Conservation (phyloP, 1,140 invertebrate genomes). For the Hestina assimilis region DNA sequence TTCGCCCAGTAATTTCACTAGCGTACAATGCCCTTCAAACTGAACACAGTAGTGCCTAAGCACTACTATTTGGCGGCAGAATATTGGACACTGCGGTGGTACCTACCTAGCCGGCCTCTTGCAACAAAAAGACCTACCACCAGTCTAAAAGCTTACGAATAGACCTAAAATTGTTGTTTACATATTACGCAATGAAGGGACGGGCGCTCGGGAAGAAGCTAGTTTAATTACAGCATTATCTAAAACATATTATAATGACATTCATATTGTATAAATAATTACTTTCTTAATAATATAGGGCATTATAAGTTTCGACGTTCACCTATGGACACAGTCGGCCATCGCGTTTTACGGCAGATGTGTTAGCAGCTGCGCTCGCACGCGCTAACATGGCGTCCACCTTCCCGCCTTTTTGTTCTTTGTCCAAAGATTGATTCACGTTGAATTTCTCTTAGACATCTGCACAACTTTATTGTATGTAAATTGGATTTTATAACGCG, state of each 20-base stretch:
- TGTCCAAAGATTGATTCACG: slow-evolving; percentile 40
- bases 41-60: no score
- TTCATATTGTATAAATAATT: no score
- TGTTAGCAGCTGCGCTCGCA: slow-evolving; percentile 34
- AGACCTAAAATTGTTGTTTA: no score
- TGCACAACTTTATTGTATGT: slow-evolving; percentile 22
- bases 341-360: slow-evolving; percentile 37
- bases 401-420: slow-evolving; percentile 40
- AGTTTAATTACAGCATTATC: neutral
- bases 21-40: no score
- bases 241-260: neutral
- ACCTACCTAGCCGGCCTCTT: no score
- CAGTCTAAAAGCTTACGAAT: no score
- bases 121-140: no score
- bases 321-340: slow-evolving; percentile 12
- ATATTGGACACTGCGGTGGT: no score
- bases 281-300: slow-evolving; percentile 28
- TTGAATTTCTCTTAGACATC: slow-evolving; percentile 33
- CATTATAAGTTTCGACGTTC: slow-evolving; percentile 13
- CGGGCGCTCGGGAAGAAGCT: no score
- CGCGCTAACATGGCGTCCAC: slow-evolving; percentile 31
- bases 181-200: no score
- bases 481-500: slow-evolving; percentile 3
- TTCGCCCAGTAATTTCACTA: no score
- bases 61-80: no score